Evolutionary conservation across 2,888 invertebrate genomes (phyloP).

Genomic region (Pristionchus exspectatus): DNA sequence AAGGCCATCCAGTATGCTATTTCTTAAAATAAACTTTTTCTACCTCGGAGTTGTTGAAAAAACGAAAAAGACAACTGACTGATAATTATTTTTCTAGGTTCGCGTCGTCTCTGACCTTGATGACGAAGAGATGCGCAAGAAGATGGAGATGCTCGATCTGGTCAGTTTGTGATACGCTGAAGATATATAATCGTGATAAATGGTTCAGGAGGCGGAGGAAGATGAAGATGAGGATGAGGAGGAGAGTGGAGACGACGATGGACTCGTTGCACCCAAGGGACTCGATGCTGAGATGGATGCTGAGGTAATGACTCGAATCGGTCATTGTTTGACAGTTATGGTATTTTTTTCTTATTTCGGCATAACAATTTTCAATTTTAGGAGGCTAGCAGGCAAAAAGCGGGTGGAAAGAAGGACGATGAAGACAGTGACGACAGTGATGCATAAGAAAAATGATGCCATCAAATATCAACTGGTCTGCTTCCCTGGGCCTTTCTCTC

Average conservation of each 20-base stretch:
- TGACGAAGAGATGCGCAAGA: slow-evolving; percentile 87
- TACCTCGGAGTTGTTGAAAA: too few species aligned
- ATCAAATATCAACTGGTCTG: background rate
- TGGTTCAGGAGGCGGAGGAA: slow-evolving; percentile 59
- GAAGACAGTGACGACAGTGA: slow-evolving; percentile 52
- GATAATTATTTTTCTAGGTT: slow-evolving; percentile 83
- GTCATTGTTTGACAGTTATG: too few species aligned
- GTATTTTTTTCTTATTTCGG: too few species aligned
- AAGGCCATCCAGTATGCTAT: too few species aligned
- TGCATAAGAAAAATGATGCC: slow-evolving; percentile 3
- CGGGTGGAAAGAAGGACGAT: slow-evolving; percentile 52
- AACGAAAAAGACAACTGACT: background rate
- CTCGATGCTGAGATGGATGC: slow-evolving; percentile 76
- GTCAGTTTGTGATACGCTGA: slow-evolving; percentile 12
- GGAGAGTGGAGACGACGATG: slow-evolving; percentile 73
- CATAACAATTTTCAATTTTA: background rate
- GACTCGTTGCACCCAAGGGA: slow-evolving; percentile 77
- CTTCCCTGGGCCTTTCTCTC: background rate
- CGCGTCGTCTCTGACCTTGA: slow-evolving; percentile 98
- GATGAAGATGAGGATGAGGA: slow-evolving; percentile 74
- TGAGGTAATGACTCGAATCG: slow-evolving; percentile 59
- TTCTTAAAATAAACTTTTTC: too few species aligned
- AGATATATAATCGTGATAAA: background rate
- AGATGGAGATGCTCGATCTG: slow-evolving; percentile 68
- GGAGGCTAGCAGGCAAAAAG: slow-evolving; percentile 64